Conservation (phyloP, 2,113 vertebrate species). For the Miniopterus natalensis region DNA sequence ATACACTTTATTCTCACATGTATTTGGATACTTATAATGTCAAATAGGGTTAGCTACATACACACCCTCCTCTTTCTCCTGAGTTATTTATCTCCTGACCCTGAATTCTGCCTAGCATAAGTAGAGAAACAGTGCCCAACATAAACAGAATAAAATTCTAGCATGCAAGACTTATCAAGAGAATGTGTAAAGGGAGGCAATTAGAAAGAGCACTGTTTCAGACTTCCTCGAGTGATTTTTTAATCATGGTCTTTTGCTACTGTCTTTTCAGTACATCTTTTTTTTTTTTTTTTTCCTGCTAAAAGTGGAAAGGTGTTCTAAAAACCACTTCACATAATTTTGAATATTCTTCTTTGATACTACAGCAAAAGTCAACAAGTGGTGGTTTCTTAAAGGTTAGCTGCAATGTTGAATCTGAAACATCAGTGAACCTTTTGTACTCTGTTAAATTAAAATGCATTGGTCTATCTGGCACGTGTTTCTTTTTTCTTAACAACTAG, state of each 20-base stretch:
- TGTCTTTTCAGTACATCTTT: neutral
- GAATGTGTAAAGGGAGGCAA: neutral
- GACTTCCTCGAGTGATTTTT: neutral
- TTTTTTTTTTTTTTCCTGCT: too few species aligned
- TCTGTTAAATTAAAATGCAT: too few species aligned
- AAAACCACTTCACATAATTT: too few species aligned
- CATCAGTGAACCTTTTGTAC: too few species aligned
- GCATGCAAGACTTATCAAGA: neutral
- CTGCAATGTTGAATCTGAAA: too few species aligned
- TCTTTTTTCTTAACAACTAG: neutral
- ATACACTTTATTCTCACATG: neutral
- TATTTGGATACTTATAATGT: neutral
- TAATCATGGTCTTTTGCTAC: neutral
- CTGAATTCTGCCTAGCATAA: neutral
- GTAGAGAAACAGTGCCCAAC: neutral
- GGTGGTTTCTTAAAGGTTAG: too few species aligned
- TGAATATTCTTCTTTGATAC: too few species aligned
- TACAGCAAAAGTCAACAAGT: too few species aligned
- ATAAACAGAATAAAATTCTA: neutral
- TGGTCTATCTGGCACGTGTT: too few species aligned
- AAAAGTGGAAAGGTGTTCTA: too few species aligned
- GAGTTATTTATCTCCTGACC: neutral
- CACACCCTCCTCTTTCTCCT: neutral
- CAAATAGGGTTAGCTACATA: neutral
- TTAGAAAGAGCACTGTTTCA: neutral